Conservation (phyloP, 2,113 vertebrate genomes). For the Pseudonaja textilis region DNA sequence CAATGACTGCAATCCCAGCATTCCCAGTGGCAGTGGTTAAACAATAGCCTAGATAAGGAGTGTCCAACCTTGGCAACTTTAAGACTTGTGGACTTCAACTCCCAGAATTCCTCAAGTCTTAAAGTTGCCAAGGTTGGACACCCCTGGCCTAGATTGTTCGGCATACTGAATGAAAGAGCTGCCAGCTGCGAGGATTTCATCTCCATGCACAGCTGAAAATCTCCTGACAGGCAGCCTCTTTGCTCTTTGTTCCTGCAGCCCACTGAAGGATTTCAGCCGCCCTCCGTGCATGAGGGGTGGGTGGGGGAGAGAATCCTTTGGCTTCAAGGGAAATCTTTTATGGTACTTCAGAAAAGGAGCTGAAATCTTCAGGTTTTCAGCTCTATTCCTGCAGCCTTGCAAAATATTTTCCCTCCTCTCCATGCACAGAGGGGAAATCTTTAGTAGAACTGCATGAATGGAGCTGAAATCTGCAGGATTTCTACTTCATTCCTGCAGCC, state of each 20-base stretch:
- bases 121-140: too few relatives aligned
- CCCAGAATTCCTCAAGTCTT: too few relatives aligned
- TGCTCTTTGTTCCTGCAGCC: neutral
- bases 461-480: neutral
- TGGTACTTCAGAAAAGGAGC: neutral
- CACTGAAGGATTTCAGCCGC: neutral
- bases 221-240: neutral
- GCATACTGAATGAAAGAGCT: neutral
- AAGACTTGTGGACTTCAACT: too few relatives aligned
- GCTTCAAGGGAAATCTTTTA: neutral
- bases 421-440: neutral
- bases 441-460: neutral
- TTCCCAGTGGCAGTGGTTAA: neutral
- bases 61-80: too few relatives aligned
- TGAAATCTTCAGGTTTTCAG: neutral
- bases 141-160: neutral
- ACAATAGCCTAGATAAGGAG: too few relatives aligned
- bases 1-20: neutral
- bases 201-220: neutral
- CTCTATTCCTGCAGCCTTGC: neutral
- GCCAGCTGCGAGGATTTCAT: neutral
- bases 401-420: neutral
- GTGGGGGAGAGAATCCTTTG: fast-evolving
- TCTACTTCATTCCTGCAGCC: neutral
- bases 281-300: neutral